Conservation (phyloP, 2,113 vertebrate species). For the Spea bombifrons region DNA sequence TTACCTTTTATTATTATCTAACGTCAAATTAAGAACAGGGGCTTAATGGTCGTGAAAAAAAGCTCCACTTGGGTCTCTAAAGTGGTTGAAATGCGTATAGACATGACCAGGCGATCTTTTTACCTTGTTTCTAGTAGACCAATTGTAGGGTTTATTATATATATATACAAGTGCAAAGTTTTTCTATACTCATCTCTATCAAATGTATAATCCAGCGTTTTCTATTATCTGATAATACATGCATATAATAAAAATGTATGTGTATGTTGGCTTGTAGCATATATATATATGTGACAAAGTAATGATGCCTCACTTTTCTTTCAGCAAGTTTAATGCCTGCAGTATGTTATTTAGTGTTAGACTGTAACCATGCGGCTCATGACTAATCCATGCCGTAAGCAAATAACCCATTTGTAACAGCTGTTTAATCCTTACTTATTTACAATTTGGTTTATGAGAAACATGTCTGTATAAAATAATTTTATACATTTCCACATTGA, state of each 20-base stretch:
- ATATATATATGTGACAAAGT: not conserved
- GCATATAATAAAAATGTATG: not conserved
- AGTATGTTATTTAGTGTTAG: constrained; percentile 4
- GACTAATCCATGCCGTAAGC: constrained; percentile 6
- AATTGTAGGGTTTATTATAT: not conserved
- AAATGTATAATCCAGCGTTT: not conserved
- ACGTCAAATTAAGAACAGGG: not conserved
- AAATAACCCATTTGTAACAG: not conserved
- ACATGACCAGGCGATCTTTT: no score
- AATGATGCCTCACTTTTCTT: not conserved
- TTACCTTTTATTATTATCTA: constrained; percentile 34
- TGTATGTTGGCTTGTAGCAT: not conserved
- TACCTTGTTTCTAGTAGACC: no score
- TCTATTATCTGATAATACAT: not conserved
- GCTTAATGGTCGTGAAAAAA: not conserved
- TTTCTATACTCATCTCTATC: not conserved
- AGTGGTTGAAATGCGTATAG: not conserved
- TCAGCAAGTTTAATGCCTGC: not conserved
- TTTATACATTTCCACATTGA: constrained; percentile 15
- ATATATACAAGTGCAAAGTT: not conserved
- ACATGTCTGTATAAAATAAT: constrained; percentile 35
- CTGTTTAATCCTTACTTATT: not conserved
- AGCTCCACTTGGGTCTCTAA: no score
- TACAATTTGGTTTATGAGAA: constrained; percentile 54
- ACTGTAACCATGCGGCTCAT: not conserved